These are phyloP conservation scores for Synchiropus splendidus DNA, from an alignment of 2,113 vertebrate species.

Conservation along the genomic window DNA sequence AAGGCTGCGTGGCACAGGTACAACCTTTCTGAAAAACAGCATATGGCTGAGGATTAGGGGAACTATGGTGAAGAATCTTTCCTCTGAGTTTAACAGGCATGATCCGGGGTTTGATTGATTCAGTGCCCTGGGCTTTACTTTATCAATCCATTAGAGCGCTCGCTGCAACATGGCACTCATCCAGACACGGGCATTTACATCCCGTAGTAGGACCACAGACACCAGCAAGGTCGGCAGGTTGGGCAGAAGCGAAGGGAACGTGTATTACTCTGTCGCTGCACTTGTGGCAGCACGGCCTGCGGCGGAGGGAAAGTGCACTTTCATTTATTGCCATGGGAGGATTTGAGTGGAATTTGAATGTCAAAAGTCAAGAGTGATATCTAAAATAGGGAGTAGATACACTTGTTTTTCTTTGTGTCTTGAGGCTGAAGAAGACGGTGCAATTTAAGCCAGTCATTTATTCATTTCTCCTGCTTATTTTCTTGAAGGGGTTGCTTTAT, in stretches of 20 bases:
- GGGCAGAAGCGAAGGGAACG: slow-evolving; percentile 31
- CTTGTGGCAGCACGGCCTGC: too few relatives aligned
- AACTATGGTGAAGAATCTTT: slow-evolving; percentile 54
- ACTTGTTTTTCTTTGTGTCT: too few relatives aligned
- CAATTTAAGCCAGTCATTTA: too few relatives aligned
- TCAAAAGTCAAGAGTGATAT: neutral
- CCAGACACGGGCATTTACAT: slow-evolving; percentile 50
- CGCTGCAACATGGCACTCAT: slow-evolving; percentile 45
- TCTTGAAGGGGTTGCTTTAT: too few relatives aligned
- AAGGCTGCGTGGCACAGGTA: too few relatives aligned
- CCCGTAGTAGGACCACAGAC: slow-evolving; percentile 49
- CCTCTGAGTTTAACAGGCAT: slow-evolving; percentile 53
- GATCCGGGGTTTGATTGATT: slow-evolving; percentile 55
- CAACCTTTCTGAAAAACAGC: too few relatives aligned
- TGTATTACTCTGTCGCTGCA: slow-evolving; percentile 45
- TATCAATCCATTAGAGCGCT: slow-evolving; percentile 57
- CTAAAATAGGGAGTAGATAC: too few relatives aligned
- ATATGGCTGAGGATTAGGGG: slow-evolving; percentile 61
- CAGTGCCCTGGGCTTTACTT: slow-evolving; percentile 50
- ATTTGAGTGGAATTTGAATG: slow-evolving; percentile 4
- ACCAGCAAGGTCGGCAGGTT: slow-evolving; percentile 44
- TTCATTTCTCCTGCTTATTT: too few relatives aligned
- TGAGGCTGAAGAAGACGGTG: too few relatives aligned
- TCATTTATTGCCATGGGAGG: neutral
- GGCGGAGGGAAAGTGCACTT: slow-evolving; percentile 10